Evolutionary conservation across 2,888 invertebrate genomes (phyloP).

Genomic region (Apotomis turbidana): DNA sequence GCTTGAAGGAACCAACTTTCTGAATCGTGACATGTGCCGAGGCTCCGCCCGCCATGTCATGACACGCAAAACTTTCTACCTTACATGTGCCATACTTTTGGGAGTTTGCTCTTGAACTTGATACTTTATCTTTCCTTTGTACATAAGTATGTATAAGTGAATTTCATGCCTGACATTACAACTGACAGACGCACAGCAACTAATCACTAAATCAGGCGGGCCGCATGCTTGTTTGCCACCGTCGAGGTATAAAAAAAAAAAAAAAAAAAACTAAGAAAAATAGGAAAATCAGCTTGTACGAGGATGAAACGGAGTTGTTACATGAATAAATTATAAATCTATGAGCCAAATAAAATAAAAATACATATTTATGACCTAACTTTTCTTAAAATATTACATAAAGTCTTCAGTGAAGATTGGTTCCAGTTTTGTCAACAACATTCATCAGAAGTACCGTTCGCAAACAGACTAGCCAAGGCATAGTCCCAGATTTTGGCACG

Average conservation of each 20-base stretch:
- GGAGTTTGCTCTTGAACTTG: not conserved
- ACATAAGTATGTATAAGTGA: too few species aligned
- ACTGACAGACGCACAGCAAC: too few species aligned
- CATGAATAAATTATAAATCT: too few species aligned
- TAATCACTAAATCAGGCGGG: too few species aligned
- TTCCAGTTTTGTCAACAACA: slow-evolving; percentile 16
- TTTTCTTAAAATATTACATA: not conserved
- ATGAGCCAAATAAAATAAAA: too few species aligned
- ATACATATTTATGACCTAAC: not conserved
- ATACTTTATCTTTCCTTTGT: not conserved
- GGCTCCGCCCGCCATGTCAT: not conserved
- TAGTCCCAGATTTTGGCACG: slow-evolving; percentile 18
- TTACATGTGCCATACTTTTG: not conserved
- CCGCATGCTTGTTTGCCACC: too few species aligned
- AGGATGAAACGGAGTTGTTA: too few species aligned
- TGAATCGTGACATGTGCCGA: slow-evolving; percentile 1
- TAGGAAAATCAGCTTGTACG: too few species aligned
- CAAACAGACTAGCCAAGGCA: slow-evolving; percentile 5
- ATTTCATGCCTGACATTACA: too few species aligned
- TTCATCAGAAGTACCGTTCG: not conserved
- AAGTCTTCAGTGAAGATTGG: not conserved
- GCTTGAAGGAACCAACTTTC: slow-evolving; percentile 18
- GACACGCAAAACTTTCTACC: slow-evolving; percentile 16
- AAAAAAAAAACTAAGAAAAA: too few species aligned
- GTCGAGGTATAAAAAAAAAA: too few species aligned